phyloP scores from a whole-genome alignment of 2,113 vertebrate species.

The Chaenogobius annularis region DNA sequence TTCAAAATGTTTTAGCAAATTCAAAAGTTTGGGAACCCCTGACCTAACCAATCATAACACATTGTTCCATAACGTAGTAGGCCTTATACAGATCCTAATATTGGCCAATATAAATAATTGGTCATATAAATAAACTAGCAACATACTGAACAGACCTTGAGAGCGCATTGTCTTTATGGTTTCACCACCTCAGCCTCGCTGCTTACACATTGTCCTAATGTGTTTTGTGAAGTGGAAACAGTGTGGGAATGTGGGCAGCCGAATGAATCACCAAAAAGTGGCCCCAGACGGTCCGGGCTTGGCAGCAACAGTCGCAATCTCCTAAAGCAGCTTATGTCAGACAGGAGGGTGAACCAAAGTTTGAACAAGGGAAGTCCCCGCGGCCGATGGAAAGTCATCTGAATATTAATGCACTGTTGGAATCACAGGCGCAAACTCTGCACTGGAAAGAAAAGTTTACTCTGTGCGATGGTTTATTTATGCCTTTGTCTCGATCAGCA shows the following conservation, averaged over 20 bases:
- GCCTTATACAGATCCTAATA: too few relatives aligned
- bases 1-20: too few relatives aligned
- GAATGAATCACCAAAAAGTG: conserved; percentile 52
- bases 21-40: too few relatives aligned
- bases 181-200: conserved; percentile 25
- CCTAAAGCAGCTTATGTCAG: conserved; percentile 48
- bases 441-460: conserved; percentile 30
- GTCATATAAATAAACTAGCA: neutral
- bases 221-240: conserved; percentile 36
- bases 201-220: conserved; percentile 24
- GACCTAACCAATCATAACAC: too few relatives aligned
- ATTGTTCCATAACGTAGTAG: too few relatives aligned
- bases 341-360: conserved; percentile 36
- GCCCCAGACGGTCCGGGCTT: conserved; percentile 46
- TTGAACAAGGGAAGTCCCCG: conserved; percentile 37
- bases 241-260: conserved; percentile 49
- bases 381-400: conserved; percentile 16
- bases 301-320: conserved; percentile 52
- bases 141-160: neutral
- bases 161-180: conserved; percentile 22
- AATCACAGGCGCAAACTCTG: conserved; percentile 31
- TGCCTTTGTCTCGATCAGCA: conserved; percentile 32
- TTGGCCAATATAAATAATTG: too few relatives aligned
- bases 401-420: conserved; percentile 50
- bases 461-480: conserved; percentile 50